Conservation (phyloP, 1,140 invertebrate genomes). For the Drosophila novamexicana region DNA sequence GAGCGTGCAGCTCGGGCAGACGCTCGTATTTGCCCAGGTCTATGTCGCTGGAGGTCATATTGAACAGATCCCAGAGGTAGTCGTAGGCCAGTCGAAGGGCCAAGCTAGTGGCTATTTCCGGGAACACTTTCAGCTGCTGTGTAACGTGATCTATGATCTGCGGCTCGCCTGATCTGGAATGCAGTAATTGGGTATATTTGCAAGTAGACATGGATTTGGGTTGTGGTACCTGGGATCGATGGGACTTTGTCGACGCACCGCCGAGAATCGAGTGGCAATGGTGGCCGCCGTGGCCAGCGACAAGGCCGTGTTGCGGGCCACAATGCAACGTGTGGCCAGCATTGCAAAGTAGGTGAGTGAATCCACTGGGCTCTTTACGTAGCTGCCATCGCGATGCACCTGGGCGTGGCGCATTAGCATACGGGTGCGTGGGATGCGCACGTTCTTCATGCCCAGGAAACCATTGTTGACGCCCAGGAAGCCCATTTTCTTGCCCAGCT, state of each 20-base stretch:
- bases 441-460: slow-evolving; percentile 93
- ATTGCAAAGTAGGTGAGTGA: slow-evolving; percentile 97
- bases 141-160: slow-evolving; percentile 97
- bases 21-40: slow-evolving; percentile 90
- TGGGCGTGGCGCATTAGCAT: slow-evolving; percentile 98
- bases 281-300: slow-evolving; percentile 91
- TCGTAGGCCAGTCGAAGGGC: slow-evolving; percentile 90
- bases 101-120: slow-evolving; percentile 91
- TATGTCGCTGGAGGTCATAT: slow-evolving; percentile 90
- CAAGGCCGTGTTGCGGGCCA: slow-evolving; percentile 88
- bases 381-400: slow-evolving; percentile 95
- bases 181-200: too few species aligned
- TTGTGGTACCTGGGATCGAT: slow-evolving; percentile 89
- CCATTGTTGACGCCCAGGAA: slow-evolving; percentile 96
- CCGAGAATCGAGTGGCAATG: slow-evolving; percentile 94
- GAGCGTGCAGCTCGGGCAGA: slow-evolving; percentile 94
- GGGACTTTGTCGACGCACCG: slow-evolving; percentile 94
- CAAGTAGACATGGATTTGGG: too few species aligned
- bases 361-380: slow-evolving; percentile 91
- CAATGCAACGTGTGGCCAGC: slow-evolving; percentile 95
- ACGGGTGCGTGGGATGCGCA: slow-evolving; percentile 93
- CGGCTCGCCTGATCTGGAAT: slow-evolving; percentile 88
- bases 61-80: slow-evolving; percentile 93
- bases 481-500: slow-evolving; percentile 96
- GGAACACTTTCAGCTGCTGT: slow-evolving; percentile 96